phyloP scores from a whole-genome alignment of 2,797 vertebrate species.

The Poecilia velifera region DNA sequence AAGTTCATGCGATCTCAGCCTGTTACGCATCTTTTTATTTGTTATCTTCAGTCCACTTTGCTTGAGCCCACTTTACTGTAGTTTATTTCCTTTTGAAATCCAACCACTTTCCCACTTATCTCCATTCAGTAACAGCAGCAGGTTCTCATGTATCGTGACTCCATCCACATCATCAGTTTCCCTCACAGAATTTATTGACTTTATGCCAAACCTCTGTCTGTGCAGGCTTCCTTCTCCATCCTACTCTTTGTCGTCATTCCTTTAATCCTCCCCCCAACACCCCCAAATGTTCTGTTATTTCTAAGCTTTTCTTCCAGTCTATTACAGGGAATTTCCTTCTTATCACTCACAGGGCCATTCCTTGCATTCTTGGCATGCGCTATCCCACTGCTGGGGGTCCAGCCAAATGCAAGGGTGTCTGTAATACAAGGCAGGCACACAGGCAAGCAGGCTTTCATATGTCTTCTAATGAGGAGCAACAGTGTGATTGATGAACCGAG shows the following conservation, averaged over 20 bases:
- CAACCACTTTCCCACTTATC: constrained; percentile 28
- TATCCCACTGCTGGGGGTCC: constrained; percentile 66
- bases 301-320: constrained; percentile 52
- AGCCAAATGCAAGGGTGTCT: constrained; percentile 65
- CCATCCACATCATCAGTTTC: constrained; percentile 31
- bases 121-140: background rate
- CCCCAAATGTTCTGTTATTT: constrained; percentile 63
- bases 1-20: background rate
- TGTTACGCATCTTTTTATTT: constrained; percentile 39
- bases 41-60: constrained; percentile 42
- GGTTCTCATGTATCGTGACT: constrained; percentile 43
- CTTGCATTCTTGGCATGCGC: constrained; percentile 78
- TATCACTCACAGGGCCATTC: constrained; percentile 79
- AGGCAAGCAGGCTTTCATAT: constrained; percentile 48
- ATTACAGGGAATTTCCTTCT: constrained; percentile 69
- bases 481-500: constrained; percentile 64
- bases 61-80: constrained; percentile 21
- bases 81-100: constrained; percentile 26
- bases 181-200: constrained; percentile 58
- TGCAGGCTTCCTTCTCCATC: constrained; percentile 50
- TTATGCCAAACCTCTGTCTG: constrained; percentile 43
- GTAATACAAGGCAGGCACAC: constrained; percentile 71
- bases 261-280: constrained; percentile 47
- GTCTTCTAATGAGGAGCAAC: constrained; percentile 48
- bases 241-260: constrained; percentile 60